Evolutionary conservation across 1,140 invertebrate species (phyloP).

Genomic region (Whitmania pigra): DNA sequence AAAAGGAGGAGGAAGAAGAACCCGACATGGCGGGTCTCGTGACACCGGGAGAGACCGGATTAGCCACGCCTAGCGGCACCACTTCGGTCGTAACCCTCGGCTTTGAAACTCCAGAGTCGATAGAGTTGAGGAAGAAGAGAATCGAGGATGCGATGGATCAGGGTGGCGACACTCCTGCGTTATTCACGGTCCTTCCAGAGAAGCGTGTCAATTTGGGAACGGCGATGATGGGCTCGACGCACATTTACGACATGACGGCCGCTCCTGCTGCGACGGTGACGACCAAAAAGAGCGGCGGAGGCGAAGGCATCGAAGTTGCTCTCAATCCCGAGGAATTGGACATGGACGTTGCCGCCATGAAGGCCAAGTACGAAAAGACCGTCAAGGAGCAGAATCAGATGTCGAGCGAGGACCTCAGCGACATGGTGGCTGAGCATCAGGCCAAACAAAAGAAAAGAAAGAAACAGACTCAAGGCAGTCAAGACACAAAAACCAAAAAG

Average conservation of each 20-base stretch:
- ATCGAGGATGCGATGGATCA: constrained; percentile 89
- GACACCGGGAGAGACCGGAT: constrained; percentile 44
- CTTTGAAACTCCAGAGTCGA: constrained; percentile 92
- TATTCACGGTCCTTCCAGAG: constrained; percentile 65
- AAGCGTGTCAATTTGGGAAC: constrained; percentile 77
- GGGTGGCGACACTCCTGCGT: constrained; percentile 46
- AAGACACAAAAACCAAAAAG: constrained; percentile 9
- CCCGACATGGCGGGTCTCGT: constrained; percentile 49
- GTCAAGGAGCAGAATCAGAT: constrained; percentile 75
- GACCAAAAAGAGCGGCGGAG: constrained; percentile 20
- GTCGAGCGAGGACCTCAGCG: constrained; percentile 85
- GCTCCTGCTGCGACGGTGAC: constrained; percentile 39
- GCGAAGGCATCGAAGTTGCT: constrained; percentile 67
- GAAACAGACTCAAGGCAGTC: constrained; percentile 5
- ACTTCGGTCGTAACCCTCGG: constrained; percentile 77
- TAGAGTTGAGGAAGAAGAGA: constrained; percentile 90
- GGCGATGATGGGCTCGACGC: constrained; percentile 83
- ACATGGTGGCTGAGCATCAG: constrained; percentile 95
- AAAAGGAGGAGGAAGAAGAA: constrained; percentile 49
- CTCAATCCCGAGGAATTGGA: constrained; percentile 94
- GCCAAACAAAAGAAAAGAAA: constrained; percentile 49
- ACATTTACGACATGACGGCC: constrained; percentile 78
- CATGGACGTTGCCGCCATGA: constrained; percentile 81
- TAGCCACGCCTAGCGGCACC: constrained; percentile 87
- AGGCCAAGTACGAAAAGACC: constrained; percentile 89